These are phyloP conservation scores for Pseudomyrmex sp. DNA, from an alignment of 1,140 invertebrate genomes.

Conservation along the genomic window DNA sequence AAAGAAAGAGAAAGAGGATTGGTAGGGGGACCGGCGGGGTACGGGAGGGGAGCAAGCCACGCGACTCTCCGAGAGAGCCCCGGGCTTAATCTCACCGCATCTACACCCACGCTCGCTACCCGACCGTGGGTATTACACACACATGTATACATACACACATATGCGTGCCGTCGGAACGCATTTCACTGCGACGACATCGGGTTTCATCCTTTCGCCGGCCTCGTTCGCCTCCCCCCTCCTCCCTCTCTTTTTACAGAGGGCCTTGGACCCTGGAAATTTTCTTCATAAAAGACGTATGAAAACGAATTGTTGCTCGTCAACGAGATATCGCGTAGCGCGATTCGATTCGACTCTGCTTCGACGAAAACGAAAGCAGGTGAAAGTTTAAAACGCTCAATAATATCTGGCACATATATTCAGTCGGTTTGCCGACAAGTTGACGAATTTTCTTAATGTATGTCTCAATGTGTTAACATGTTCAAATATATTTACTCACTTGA, in stretches of 20 bases:
- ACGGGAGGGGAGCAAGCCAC: conserved; percentile 74
- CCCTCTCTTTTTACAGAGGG: background rate
- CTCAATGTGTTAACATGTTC: no score
- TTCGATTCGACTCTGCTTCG: background rate
- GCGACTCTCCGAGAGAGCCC: conserved; percentile 72
- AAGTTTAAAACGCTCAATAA: conserved; percentile 4
- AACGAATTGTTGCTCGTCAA: conserved; percentile 25
- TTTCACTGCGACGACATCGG: conserved; percentile 66
- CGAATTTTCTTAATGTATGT: no score
- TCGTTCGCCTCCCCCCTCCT: conserved; percentile 43
- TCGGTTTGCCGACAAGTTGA: no score
- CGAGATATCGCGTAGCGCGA: conserved; percentile 3
- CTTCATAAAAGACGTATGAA: background rate
- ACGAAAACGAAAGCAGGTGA: background rate
- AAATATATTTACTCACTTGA: no score
- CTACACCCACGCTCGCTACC: conserved; percentile 78
- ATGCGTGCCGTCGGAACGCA: conserved; percentile 43
- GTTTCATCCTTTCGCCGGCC: conserved; percentile 68
- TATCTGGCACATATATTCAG: background rate
- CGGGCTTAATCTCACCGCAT: conserved; percentile 76
- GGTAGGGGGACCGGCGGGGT: conserved; percentile 46
- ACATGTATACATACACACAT: conserved; percentile 25
- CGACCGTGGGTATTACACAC: conserved; percentile 54
- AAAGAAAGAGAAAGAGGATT: conserved; percentile 31
- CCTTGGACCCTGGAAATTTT: conserved; percentile 20